Conservation (phyloP, 2,113 vertebrate species). For the Cettia cetti region DNA sequence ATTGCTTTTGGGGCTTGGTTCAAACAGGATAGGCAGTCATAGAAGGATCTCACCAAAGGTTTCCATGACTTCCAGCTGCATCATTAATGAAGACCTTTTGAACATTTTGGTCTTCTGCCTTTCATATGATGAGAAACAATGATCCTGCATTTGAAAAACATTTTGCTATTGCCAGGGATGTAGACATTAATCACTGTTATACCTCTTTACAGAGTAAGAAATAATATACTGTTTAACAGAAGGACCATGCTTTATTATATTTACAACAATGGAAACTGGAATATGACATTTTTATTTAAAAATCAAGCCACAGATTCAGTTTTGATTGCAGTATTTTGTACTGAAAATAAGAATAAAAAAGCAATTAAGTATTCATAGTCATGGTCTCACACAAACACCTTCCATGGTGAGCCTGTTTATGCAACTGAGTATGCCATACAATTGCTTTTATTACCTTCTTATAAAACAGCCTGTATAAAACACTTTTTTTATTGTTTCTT, state of each 20-base stretch:
- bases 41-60: neutral
- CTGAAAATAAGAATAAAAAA: slow-evolving; percentile 57
- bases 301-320: slow-evolving; percentile 37
- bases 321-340: slow-evolving; percentile 50
- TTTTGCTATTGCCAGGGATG: neutral
- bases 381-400: slow-evolving; percentile 51
- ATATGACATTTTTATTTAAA: slow-evolving; percentile 42
- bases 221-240: neutral
- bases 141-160: neutral
- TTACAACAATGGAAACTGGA: slow-evolving; percentile 26
- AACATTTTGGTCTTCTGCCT: neutral
- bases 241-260: slow-evolving; percentile 29
- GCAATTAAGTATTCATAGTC: slow-evolving; percentile 59
- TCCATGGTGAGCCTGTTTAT: slow-evolving; percentile 66
- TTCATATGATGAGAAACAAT: neutral
- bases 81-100: neutral
- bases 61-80: neutral
- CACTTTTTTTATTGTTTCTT: slow-evolving; percentile 71
- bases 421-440: slow-evolving; percentile 43
- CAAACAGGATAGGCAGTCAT: neutral
- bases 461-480: slow-evolving; percentile 70
- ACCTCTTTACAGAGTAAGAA: neutral
- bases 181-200: slow-evolving; percentile 6
- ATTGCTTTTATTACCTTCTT: slow-evolving; percentile 46
- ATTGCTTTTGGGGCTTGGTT: neutral